These are phyloP conservation scores for Tretioscincus oriximinensis DNA, from an alignment of 2,113 vertebrate species.

Conservation along the genomic window DNA sequence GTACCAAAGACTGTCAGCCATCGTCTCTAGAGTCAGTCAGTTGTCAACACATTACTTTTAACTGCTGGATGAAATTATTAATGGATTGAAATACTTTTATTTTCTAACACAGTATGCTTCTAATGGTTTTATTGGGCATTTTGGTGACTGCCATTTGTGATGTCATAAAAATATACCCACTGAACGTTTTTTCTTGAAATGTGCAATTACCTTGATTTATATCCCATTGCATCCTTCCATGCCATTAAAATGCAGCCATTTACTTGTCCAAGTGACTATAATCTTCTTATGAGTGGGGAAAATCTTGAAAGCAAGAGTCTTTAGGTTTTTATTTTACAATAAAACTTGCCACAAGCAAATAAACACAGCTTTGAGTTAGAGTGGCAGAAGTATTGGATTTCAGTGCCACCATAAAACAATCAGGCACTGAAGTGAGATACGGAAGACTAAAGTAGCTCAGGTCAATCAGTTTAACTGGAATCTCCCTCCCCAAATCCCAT, in stretches of 20 bases:
- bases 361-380: slow-evolving; percentile 60
- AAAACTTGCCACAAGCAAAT: slow-evolving; percentile 64
- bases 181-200: slow-evolving; percentile 56
- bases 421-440: slow-evolving; percentile 49
- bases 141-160: slow-evolving; percentile 46
- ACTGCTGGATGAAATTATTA: slow-evolving; percentile 53
- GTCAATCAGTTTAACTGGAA: slow-evolving; percentile 22
- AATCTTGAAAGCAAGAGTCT: slow-evolving; percentile 44
- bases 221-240: slow-evolving; percentile 34
- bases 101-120: slow-evolving; percentile 48
- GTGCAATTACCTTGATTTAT: slow-evolving; percentile 44
- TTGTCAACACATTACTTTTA: slow-evolving; percentile 45
- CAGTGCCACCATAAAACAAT: slow-evolving; percentile 55
- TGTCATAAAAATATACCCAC: slow-evolving; percentile 31
- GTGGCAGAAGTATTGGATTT: slow-evolving; percentile 47
- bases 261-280: slow-evolving; percentile 51
- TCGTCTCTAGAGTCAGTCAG: slow-evolving; percentile 41
- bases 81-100: slow-evolving; percentile 52
- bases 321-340: slow-evolving; percentile 62
- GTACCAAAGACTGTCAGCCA: slow-evolving; percentile 49
- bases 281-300: slow-evolving; percentile 19
- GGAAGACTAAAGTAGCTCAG: slow-evolving; percentile 46
- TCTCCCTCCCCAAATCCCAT: neutral
- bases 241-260: slow-evolving; percentile 46
- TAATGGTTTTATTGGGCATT: slow-evolving; percentile 56